These are phyloP conservation scores for Hydrotaea cyrtoneurina DNA, from an alignment of 2,888 invertebrate species.

Conservation along the genomic window DNA sequence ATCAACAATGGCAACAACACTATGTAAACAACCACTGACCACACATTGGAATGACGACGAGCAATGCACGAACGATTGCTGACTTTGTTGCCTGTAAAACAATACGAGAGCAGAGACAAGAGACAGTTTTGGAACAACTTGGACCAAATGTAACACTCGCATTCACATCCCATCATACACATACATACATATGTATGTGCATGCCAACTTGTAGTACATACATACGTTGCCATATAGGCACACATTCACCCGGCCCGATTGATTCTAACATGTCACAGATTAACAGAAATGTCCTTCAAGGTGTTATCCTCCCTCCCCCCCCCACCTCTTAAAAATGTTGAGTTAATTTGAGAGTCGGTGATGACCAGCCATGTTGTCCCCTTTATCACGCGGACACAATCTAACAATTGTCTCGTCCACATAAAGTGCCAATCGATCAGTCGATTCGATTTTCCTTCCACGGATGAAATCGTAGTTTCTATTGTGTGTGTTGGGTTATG, in stretches of 20 bases:
- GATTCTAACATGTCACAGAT: constrained; percentile 12
- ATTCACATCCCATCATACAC: not conserved
- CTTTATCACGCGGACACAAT: too few relatives aligned
- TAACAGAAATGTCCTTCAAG: constrained; percentile 32
- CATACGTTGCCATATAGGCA: not conserved
- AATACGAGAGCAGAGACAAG: constrained; percentile 19
- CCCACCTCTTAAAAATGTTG: too few relatives aligned
- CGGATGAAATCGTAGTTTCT: too few relatives aligned
- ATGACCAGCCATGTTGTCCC: too few relatives aligned
- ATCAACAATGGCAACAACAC: constrained; percentile 43
- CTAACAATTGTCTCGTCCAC: too few relatives aligned
- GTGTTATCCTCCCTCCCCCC: not conserved
- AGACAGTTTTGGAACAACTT: not conserved
- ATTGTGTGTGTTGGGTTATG: too few relatives aligned
- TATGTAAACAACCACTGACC: constrained; percentile 63
- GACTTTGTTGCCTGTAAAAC: constrained; percentile 28
- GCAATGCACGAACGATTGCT: not conserved
- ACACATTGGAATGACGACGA: constrained; percentile 57
- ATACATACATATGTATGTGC: too few relatives aligned
- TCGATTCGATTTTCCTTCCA: too few relatives aligned
- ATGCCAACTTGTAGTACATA: not conserved
- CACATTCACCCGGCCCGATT: not conserved
- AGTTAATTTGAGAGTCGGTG: too few relatives aligned
- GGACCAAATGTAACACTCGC: constrained; percentile 14
- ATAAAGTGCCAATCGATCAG: too few relatives aligned